Base-by-base conservation (phyloP, 2,113 vertebrate species). In the Tachysurus fulvidraco region DNA sequence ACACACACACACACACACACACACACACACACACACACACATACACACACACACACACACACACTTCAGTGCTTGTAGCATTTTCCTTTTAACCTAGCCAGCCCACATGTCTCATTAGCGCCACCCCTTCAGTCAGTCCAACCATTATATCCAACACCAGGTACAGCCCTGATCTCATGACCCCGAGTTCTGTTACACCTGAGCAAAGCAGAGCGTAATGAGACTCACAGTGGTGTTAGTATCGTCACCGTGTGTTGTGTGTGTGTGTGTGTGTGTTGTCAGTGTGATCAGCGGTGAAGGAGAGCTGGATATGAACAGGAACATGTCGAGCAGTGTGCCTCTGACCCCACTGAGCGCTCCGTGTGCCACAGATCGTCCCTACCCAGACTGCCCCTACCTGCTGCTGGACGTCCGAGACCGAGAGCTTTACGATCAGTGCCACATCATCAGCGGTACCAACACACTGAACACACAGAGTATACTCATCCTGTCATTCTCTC, bases 211-310 rank as follows among this genome's bases (percentile, higher is more conserved):
- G 62, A 59, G 85, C 89, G 92, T 91, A 94, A 92, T 88, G 82
- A 67, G 85, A 92, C 80, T 84, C 67, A 8, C 46, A 89, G 74
- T 67, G 11, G 28, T 41, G 85, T 41, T 46, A 78, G 50, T 65
- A 59, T 80, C 62, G 46, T 14, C 88, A 52, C 69, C 41, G 52
- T 23, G 73, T 55, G 23, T 86, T 10, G 5, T 73, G 54, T 82
- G 74, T 77, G 41, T 64, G 78, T 83, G 71, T 86, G 62, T 83
- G 41, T 88, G 83, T 60, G 30, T 67, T 76, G 14, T 2, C 86
- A 99, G 98, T 3, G 96, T 99, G 52, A 98, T 99, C 88, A 98
- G 96, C 0, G 98, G 98, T 0, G 94, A 99, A 0, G 98, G 98
- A 2, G 98, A 99, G 85, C 83, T 98, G 93, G 97, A 97, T 87